Percentiles rank a stretch among this genome's conserved stretches.
Conservation (phyloP, 2,888 invertebrate species). For the Limnephilus auricula region DNA sequence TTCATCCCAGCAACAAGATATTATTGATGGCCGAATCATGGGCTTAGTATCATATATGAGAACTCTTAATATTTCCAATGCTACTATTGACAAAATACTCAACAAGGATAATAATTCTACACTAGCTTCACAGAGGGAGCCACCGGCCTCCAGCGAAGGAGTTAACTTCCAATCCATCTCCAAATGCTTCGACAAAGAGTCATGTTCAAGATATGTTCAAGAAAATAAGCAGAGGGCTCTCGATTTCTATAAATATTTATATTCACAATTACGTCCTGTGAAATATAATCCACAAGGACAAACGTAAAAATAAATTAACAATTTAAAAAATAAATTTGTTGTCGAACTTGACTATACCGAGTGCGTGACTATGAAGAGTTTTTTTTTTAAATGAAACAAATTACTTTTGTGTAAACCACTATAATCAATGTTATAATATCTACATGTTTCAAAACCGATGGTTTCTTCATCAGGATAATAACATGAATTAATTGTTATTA, state of each 20-base stretch:
- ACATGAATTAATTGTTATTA: too few species aligned
- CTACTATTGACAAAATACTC: constrained; percentile 53
- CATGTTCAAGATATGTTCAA: constrained; percentile 71
- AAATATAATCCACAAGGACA: constrained; percentile 36
- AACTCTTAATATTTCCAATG: constrained; percentile 55
- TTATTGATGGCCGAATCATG: constrained; percentile 47
- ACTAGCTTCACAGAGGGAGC: neutral
- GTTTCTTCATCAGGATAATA: too few species aligned
- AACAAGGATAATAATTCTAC: constrained; percentile 40
- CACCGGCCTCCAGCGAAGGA: neutral
- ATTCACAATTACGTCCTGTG: constrained; percentile 71
- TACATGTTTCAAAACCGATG: too few species aligned
- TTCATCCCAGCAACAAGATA: constrained; percentile 9
- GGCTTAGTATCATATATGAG: constrained; percentile 57
- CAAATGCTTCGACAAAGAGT: constrained; percentile 62
- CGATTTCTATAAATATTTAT: constrained; percentile 77
- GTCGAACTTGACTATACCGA: neutral
- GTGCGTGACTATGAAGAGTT: neutral
- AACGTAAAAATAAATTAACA: neutral
- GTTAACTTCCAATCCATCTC: constrained; percentile 22
- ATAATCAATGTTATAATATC: too few species aligned
- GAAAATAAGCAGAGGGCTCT: constrained; percentile 75
- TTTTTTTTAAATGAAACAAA: too few species aligned
- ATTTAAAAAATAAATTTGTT: neutral
- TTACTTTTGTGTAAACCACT: too few species aligned